A percentile compares a stretch with the other conserved stretches of the same genome.
These are phyloP conservation scores for Pyrgus malvae DNA, from an alignment of 2,888 invertebrate species.

Conservation along the genomic window DNA sequence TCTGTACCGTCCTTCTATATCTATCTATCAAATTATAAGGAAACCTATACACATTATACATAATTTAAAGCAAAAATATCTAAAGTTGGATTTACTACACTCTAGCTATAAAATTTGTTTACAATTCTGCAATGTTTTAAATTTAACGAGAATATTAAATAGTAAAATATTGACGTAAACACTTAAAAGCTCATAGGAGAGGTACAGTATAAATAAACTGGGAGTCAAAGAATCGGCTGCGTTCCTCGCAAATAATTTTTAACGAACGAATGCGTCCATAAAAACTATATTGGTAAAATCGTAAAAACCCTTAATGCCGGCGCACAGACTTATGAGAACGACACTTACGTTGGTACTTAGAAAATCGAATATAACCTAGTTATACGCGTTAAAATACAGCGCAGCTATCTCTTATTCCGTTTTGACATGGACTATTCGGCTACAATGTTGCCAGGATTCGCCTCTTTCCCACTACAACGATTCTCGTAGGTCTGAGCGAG, in stretches of 20 bases:
- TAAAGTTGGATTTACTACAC: too few relatives aligned
- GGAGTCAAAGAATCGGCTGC: background rate
- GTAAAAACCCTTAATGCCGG: constrained; percentile 2
- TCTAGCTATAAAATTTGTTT: too few relatives aligned
- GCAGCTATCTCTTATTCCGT: constrained; percentile 60
- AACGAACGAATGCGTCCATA: constrained; percentile 1
- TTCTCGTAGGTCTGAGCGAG: constrained; percentile 41
- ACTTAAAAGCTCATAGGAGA: too few relatives aligned
- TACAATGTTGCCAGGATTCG: constrained; percentile 60
- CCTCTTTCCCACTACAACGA: constrained; percentile 45
- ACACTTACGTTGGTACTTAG: constrained; percentile 20
- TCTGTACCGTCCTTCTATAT: too few relatives aligned
- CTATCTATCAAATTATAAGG: too few relatives aligned
- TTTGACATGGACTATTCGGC: constrained; percentile 51
- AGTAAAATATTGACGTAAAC: too few relatives aligned
- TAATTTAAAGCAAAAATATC: too few relatives aligned
- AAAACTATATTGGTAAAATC: constrained; percentile 15
- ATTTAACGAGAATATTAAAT: too few relatives aligned
- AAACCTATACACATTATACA: too few relatives aligned
- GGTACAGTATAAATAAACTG: background rate
- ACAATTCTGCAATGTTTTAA: too few relatives aligned
- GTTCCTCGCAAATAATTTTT: background rate
- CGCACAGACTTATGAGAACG: constrained; percentile 9
- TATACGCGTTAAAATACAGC: constrained; percentile 47
- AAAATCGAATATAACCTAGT: constrained; percentile 33